These are phyloP conservation scores for Agrochola litura DNA, from an alignment of 2,888 invertebrate genomes.

Conservation along the genomic window DNA sequence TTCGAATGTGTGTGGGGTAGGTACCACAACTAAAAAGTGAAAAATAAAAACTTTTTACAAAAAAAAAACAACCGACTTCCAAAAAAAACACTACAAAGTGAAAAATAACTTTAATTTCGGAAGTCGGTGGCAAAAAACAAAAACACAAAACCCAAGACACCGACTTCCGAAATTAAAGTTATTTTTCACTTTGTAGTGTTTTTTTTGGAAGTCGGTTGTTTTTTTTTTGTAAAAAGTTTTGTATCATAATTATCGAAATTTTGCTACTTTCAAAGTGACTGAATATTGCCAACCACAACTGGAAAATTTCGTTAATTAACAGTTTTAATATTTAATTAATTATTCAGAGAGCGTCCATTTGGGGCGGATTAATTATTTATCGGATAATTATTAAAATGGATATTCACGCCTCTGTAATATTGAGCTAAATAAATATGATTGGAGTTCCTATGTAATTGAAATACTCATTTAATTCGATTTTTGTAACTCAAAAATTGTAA, in stretches of 20 bases:
- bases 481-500: background rate
- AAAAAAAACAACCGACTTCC: too few relatives aligned
- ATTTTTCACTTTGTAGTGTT: too few relatives aligned
- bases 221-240: too few relatives aligned
- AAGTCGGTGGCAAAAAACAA: too few relatives aligned
- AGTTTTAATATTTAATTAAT: conserved; percentile 52
- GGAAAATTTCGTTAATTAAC: conserved; percentile 36
- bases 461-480: background rate
- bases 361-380: conserved; percentile 46
- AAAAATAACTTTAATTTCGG: too few relatives aligned
- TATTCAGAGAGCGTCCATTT: conserved; percentile 52
- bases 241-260: conserved; percentile 29
- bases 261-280: conserved; percentile 21
- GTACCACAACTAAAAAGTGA: too few relatives aligned
- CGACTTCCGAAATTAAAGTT: too few relatives aligned
- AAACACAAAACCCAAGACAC: too few relatives aligned
- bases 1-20: too few relatives aligned
- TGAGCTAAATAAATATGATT: conserved; percentile 9
- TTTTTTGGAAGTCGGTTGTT: too few relatives aligned
- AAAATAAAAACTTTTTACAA: too few relatives aligned
- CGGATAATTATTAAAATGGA: conserved; percentile 34
- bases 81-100: too few relatives aligned
- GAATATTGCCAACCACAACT: conserved; percentile 26
- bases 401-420: conserved; percentile 18
- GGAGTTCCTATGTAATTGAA: background rate